These are phyloP conservation scores for Linepithema humile DNA, from an alignment of 1,140 invertebrate species.

Conservation along the genomic window DNA sequence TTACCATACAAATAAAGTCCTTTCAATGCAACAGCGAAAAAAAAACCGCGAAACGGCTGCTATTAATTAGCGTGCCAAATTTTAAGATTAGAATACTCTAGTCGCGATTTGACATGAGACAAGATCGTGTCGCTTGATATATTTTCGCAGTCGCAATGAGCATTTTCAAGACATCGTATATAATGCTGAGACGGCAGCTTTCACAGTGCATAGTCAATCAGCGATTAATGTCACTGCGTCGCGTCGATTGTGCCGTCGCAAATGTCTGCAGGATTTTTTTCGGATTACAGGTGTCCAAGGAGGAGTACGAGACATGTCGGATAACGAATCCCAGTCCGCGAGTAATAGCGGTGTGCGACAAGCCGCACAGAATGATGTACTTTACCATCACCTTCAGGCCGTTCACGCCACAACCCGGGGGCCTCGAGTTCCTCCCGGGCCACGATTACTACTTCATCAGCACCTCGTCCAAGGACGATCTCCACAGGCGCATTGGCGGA, in stretches of 20 bases:
- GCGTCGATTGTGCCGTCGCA: constrained; percentile 49
- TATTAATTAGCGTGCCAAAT: too few species aligned
- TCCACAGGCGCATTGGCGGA: constrained; percentile 95
- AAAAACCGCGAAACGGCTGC: too few species aligned
- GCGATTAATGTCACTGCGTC: constrained; percentile 44
- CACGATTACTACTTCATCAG: constrained; percentile 99
- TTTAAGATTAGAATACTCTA: too few species aligned
- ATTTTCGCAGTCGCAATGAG: too few species aligned
- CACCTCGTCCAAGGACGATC: constrained; percentile 95
- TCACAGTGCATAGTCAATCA: constrained; percentile 59
- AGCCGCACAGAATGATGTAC: constrained; percentile 96
- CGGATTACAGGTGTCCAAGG: constrained; percentile 91
- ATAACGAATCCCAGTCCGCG: constrained; percentile 97
- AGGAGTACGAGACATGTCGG: constrained; percentile 97
- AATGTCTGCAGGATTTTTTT: background rate
- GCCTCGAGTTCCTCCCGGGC: constrained; percentile 96
- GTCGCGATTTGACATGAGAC: too few species aligned
- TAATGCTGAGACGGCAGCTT: background rate
- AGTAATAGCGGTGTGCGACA: constrained; percentile 97
- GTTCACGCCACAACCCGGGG: constrained; percentile 97
- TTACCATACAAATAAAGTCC: too few species aligned
- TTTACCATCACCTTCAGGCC: constrained; percentile 98
- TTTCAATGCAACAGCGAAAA: too few species aligned
- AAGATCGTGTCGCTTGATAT: too few species aligned
- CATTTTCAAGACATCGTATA: too few species aligned